Conservation (phyloP, 2,888 invertebrate genomes). For the Gibbula magus region DNA sequence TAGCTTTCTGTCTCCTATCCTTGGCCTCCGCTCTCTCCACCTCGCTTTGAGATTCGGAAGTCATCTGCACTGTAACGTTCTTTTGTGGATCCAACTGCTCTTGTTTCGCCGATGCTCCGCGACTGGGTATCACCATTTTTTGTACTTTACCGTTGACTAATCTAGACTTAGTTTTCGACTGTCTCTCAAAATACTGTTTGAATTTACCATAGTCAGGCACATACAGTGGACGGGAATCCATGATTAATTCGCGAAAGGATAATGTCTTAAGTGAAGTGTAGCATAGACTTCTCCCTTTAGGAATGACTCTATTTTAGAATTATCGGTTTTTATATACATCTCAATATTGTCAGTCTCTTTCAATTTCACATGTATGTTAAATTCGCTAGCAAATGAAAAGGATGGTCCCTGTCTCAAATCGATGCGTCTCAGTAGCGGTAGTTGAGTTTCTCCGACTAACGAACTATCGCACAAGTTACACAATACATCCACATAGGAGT, state of each 20-base stretch:
- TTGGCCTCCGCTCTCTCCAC: conserved; percentile 13
- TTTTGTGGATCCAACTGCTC: not conserved
- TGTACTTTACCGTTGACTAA: not conserved
- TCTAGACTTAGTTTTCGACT: not conserved
- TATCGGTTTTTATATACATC: too few species aligned
- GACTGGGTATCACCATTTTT: not conserved
- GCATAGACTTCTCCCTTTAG: not conserved
- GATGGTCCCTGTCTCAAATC: not conserved
- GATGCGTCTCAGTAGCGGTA: not conserved
- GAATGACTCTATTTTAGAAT: not conserved
- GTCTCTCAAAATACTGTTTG: not conserved
- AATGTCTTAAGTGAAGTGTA: not conserved
- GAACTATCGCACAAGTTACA: not conserved
- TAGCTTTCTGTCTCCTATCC: not conserved
- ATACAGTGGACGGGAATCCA: not conserved
- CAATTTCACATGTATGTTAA: too few species aligned
- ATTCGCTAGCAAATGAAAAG: not conserved
- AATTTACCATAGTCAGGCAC: not conserved
- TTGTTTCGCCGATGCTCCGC: not conserved
- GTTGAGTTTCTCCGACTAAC: not conserved
- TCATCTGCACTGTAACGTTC: not conserved
- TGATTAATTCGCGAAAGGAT: not conserved
- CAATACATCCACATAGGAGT: not conserved
- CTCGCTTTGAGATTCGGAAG: not conserved
- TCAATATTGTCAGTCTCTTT: too few species aligned